phyloP scores from a whole-genome alignment of 2,888 invertebrate genomes.

The Cantharis rufa region DNA sequence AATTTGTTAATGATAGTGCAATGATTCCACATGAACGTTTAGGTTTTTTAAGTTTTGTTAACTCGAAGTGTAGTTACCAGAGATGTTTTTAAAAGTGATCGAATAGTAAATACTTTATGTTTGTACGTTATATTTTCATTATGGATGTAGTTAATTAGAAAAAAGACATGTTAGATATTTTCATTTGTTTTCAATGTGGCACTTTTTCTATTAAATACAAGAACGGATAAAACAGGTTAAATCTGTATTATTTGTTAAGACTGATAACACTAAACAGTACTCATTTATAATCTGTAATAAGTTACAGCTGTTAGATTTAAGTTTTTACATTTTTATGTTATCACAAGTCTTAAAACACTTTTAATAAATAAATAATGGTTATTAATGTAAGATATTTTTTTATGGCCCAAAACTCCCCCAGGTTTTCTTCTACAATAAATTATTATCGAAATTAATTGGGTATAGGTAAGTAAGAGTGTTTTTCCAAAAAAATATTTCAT shows the following conservation, averaged over 20 bases:
- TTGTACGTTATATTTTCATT: slow-evolving; percentile 35
- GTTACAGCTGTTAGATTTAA: slow-evolving; percentile 36
- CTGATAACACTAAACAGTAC: slow-evolving; percentile 44
- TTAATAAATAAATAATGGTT: slow-evolving; percentile 50
- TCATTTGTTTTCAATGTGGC: slow-evolving; percentile 30
- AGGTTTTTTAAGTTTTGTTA: slow-evolving; percentile 24
- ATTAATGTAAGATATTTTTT: slow-evolving; percentile 38
- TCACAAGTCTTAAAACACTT: slow-evolving; percentile 47
- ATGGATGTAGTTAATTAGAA: slow-evolving; percentile 37
- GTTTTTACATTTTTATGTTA: slow-evolving; percentile 40
- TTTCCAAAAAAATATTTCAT: no score
- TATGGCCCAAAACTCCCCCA: not conserved
- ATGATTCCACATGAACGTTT: slow-evolving; percentile 22
- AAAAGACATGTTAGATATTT: slow-evolving; percentile 29
- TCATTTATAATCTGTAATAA: slow-evolving; percentile 31
- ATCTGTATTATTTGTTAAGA: slow-evolving; percentile 51
- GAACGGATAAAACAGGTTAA: slow-evolving; percentile 36
- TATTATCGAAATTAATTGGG: not conserved
- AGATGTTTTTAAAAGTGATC: slow-evolving; percentile 34
- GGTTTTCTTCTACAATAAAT: not conserved
- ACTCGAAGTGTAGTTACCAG: slow-evolving; percentile 41
- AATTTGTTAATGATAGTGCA: slow-evolving; percentile 31
- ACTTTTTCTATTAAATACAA: slow-evolving; percentile 28
- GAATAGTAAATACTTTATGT: slow-evolving; percentile 37
- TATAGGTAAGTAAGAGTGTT: not conserved